Base-by-base conservation (phyloP, 2,113 vertebrate species). In the Talpa occidentalis region DNA sequence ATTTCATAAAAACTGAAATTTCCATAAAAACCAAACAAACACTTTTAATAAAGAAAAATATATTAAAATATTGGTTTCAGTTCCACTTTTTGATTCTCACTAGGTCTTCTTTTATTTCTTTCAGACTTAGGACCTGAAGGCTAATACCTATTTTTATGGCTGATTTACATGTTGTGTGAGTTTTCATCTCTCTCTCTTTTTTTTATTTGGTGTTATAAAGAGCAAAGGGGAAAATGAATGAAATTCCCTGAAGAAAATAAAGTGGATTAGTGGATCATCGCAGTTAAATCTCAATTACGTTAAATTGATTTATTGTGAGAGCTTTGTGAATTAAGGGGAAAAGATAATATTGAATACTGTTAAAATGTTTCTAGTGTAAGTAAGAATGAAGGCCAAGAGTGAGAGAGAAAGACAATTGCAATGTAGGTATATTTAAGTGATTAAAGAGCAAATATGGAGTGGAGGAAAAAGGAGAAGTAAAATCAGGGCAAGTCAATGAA, bases 401-500 rank as follows among this genome's bases (percentile, higher is more conserved):
- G 35, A 90, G 52, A 79, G 35, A 90, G 52, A 79, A 32, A 76
- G 24, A 44, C 42, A 35, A 44, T 54, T 69, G 21, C 37, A 16
- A 52, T 56, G 35, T 59, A 15, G 26, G 35, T 37, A 62, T 28
- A 54, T 40, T 62, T 88, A 69, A 81, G 54, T 90, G 72, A 64
- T 42, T 70, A 70, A 77, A 35, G 76, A 47, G 64, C 59, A 83
- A 47, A 93, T 56, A 59, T n/a, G 66, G 47, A 96, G 10, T 47
- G 10, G 40, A 89, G 14, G 83, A 12, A 67, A 88, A 91, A 94
- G 52, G 78, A 73, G 64, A 95, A 97, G 84, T 90, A 66, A 94
- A 84, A 94, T 95, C 80, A 93, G 84, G 79, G 80, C 49, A 82
- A 85, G 60, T 74, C 62, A 82, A 24, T 81, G 52, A 96, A 96